Base-by-base conservation (phyloP, 2,888 invertebrate species). In the Leucophenga maculata region DNA sequence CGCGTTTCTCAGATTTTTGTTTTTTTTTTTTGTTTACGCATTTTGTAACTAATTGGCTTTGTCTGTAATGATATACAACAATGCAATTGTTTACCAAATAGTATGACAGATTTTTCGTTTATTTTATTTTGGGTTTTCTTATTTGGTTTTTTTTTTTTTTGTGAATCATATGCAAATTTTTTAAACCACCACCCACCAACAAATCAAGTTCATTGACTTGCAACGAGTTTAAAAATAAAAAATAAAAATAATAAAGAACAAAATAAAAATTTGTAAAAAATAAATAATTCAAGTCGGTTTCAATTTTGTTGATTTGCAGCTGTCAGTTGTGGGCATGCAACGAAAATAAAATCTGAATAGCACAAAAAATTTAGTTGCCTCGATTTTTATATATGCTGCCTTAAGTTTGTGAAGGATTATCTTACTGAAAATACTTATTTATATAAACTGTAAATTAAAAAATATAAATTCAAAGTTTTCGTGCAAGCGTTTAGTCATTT, bases 261-360 rank as follows among this genome's bases (percentile, higher is more conserved):
- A 48, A 39, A 48, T 54, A 31, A 20, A 54, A 26, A 11, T 14
- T 6, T 14, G 57, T 50, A 71, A 78, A 76, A 77, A 80, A 78
- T 75, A 79, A 80, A 82, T 82, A 80, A 79, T 82, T 80, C 79
- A 77, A 80, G 82, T 80, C 82, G 79, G 80, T 80, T 80, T 80
- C 78, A 80, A 80, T 80, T 82, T 82, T 78, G 80, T 79, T 82
- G 82, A 80, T 80, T 81, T 82, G 79, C 81, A 82, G 81, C 83
- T 81, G 81, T 79, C 82, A 79, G 78, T 70, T 22, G 68, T 39
- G 20, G 46, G 46, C 32, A 48, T 39, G 52, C 20, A n/a, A 20
- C 52, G 32, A 65, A 65, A 54, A 44, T 67, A 55, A 55, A 55
- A 20, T 44, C 65, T 65, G 65, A 20, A 39, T 68, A 67, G 73